phyloP scores from a whole-genome alignment of 2,113 vertebrate species.

The Arizona elegans region DNA sequence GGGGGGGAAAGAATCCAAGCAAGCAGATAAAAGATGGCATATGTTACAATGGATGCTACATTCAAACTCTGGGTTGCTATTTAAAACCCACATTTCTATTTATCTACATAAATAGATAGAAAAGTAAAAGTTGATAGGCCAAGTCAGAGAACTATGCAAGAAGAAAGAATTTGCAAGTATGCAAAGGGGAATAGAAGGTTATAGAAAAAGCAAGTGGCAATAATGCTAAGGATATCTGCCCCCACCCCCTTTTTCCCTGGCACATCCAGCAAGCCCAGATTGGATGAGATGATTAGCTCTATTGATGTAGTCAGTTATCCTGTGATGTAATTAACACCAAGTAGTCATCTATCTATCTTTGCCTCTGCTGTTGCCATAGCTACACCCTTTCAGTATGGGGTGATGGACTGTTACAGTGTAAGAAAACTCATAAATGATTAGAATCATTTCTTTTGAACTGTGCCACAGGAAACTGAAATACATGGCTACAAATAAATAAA shows the following conservation, averaged over 20 bases:
- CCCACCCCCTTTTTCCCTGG: neutral
- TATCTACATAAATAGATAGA: neutral
- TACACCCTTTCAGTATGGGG: neutral
- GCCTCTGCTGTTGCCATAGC: slow-evolving; percentile 1
- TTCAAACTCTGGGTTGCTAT: neutral
- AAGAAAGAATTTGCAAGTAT: neutral
- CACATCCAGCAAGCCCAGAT: neutral
- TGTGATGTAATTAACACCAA: slow-evolving; percentile 18
- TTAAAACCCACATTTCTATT: neutral
- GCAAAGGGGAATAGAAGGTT: neutral
- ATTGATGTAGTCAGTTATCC: neutral
- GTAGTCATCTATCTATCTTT: slow-evolving; percentile 1
- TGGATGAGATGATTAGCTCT: neutral
- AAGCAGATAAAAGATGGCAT: neutral
- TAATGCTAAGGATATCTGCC: neutral
- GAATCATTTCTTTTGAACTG: slow-evolving; percentile 16
- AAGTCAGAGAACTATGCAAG: neutral
- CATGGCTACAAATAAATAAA: slow-evolving; percentile 3
- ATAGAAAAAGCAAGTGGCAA: neutral
- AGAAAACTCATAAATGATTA: neutral
- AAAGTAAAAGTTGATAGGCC: neutral
- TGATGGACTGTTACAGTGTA: neutral
- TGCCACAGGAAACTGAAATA: neutral
- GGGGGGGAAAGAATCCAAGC: neutral
- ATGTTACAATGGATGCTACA: neutral